These are phyloP conservation scores for Drosophila putrida DNA, from an alignment of 2,888 invertebrate genomes.

Conservation along the genomic window DNA sequence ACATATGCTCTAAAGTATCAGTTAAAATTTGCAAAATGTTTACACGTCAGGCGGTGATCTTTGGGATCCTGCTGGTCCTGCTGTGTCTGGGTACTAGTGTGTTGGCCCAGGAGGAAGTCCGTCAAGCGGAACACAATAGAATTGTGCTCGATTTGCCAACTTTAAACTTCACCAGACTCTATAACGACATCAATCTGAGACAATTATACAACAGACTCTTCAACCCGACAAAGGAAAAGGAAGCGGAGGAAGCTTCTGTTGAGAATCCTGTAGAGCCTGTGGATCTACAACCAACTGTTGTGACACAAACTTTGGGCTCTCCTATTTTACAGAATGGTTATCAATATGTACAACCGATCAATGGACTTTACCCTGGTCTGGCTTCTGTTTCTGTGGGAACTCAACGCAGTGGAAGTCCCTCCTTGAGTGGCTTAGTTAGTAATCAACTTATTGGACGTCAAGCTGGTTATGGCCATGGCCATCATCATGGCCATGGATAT, in stretches of 20 bases:
- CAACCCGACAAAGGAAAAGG: not conserved
- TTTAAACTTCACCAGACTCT: constrained; percentile 19
- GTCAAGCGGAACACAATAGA: not conserved
- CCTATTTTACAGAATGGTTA: not conserved
- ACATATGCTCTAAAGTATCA: not conserved
- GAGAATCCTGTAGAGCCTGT: not conserved
- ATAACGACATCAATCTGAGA: constrained; percentile 17
- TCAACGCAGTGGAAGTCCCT: not conserved
- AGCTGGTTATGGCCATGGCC: no score
- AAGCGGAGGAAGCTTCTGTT: not conserved
- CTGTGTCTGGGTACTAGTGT: not conserved
- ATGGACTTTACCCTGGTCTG: not conserved
- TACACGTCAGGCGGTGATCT: not conserved
- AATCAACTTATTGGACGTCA: not conserved
- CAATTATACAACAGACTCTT: constrained; percentile 13
- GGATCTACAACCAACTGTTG: not conserved
- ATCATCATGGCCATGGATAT: no score
- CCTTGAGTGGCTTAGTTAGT: not conserved
- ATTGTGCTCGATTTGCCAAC: constrained; percentile 12
- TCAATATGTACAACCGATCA: not conserved
- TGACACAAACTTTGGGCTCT: not conserved
- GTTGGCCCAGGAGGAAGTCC: not conserved
- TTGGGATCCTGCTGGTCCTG: constrained; percentile 2
- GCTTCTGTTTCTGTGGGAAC: not conserved
- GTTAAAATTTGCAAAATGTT: constrained; percentile 3